A percentile compares a stretch with the other conserved stretches of the same genome.
These are phyloP conservation scores for Tachysurus vachellii DNA, from an alignment of 2,113 vertebrate genomes.

Conservation along the genomic window DNA sequence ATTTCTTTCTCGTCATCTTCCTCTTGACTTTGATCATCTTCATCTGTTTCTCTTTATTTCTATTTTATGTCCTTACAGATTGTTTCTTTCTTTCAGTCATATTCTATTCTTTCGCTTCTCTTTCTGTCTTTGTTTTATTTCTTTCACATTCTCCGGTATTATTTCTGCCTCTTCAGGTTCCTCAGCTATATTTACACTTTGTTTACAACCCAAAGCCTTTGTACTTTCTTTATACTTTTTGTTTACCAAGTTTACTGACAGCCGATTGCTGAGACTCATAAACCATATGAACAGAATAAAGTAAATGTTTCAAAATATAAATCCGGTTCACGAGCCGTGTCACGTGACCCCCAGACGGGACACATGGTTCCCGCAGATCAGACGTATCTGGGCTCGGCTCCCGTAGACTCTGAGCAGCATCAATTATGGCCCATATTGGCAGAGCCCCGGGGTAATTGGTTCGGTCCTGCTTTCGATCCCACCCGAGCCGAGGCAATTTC, in stretches of 20 bases:
- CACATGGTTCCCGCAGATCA: constrained; percentile 57
- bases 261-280: background rate
- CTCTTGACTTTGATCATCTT: background rate
- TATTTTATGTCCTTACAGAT: background rate
- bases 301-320: constrained; percentile 39
- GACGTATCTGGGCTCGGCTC: constrained; percentile 64
- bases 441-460: constrained; percentile 73
- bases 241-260: background rate
- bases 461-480: constrained; percentile 68
- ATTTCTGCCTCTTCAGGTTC: background rate
- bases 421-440: constrained; percentile 70
- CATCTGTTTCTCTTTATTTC: background rate
- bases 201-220: background rate
- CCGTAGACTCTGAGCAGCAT: constrained; percentile 67
- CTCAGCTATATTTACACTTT: background rate
- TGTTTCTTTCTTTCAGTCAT: background rate
- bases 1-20: background rate
- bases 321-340: constrained; percentile 46
- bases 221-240: background rate
- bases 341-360: constrained; percentile 64
- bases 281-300: background rate
- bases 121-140: constrained; percentile 48
- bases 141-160: background rate
- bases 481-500: constrained; percentile 66
- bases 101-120: background rate